A percentile compares a stretch with the other conserved stretches of the same genome.
Evolutionary conservation across 1,140 invertebrate species (phyloP).

Genomic region (Hylyphantes graminicola): DNA sequence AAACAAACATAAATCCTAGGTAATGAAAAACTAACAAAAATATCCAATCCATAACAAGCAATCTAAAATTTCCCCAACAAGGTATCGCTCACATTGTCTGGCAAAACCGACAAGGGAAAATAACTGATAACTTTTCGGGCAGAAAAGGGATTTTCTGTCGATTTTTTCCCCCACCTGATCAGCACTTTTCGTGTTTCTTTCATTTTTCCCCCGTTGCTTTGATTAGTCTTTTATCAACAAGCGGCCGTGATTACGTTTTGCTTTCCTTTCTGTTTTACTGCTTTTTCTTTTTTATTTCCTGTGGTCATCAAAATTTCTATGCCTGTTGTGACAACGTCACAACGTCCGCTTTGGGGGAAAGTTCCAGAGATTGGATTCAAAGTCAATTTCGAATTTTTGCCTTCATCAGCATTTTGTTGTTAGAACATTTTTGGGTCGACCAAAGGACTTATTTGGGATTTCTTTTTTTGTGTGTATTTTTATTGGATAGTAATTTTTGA

Average conservation of each 20-base stretch:
- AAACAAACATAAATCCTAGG: too few species aligned
- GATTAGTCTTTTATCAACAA: slow-evolving; percentile 26
- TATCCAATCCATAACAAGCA: too few species aligned
- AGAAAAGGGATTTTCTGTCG: slow-evolving; percentile 19
- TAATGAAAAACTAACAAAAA: too few species aligned
- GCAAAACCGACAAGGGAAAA: neutral
- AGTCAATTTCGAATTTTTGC: slow-evolving; percentile 12
- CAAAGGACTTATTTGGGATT: neutral
- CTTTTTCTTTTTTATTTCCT: slow-evolving; percentile 9
- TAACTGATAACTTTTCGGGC: slow-evolving; percentile 14
- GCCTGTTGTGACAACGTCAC: neutral
- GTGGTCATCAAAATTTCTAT: slow-evolving; percentile 14
- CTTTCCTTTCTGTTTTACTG: neutral
- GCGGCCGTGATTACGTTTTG: slow-evolving; percentile 20
- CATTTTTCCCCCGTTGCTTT: neutral
- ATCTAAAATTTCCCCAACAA: too few species aligned
- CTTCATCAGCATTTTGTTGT: neutral
- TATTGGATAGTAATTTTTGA: too few species aligned
- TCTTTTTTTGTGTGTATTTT: too few species aligned
- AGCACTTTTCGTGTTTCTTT: neutral
- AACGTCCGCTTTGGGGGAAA: slow-evolving; percentile 1
- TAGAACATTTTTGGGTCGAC: neutral
- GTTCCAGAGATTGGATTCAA: neutral
- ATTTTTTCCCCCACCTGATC: slow-evolving; percentile 11
- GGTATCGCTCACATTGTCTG: slow-evolving; percentile 1